Percentiles rank a stretch among this genome's conserved stretches.
Evolutionary conservation across 2,888 invertebrate genomes (phyloP).

Genomic region (Sipha maydis): DNA sequence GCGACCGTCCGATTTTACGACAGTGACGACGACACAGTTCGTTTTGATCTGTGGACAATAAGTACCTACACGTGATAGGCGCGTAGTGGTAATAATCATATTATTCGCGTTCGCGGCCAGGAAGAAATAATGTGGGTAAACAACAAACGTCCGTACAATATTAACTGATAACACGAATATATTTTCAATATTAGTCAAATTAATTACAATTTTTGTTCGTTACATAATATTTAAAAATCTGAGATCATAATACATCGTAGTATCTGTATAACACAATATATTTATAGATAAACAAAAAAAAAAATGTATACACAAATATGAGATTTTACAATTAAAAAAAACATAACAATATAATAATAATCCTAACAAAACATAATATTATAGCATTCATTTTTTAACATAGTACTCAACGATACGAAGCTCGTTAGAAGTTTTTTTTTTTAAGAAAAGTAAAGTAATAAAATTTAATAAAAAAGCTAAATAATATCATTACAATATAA

Average conservation of each 20-base stretch:
- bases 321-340: constrained; percentile 45
- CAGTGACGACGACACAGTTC: no score
- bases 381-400: constrained; percentile 19
- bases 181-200: constrained; percentile 45
- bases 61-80: no score
- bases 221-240: constrained; percentile 31
- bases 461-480: not conserved
- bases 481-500: not conserved
- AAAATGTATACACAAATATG: constrained; percentile 16
- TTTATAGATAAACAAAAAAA: not conserved
- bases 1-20: no score
- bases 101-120: no score
- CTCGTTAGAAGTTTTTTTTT: not conserved
- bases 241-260: constrained; percentile 49
- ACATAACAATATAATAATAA: constrained; percentile 56
- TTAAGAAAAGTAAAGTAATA: not conserved
- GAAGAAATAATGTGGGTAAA: not conserved
- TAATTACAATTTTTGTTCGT: constrained; percentile 51
- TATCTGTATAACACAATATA: constrained; percentile 10
- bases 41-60: no score
- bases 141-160: not conserved
- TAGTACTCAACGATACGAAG: constrained; percentile 15
- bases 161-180: constrained; percentile 39
- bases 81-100: no score
- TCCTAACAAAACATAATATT: constrained; percentile 25